These are phyloP conservation scores for Cheilosia impressa DNA, from an alignment of 2,888 invertebrate species.

Conservation along the genomic window DNA sequence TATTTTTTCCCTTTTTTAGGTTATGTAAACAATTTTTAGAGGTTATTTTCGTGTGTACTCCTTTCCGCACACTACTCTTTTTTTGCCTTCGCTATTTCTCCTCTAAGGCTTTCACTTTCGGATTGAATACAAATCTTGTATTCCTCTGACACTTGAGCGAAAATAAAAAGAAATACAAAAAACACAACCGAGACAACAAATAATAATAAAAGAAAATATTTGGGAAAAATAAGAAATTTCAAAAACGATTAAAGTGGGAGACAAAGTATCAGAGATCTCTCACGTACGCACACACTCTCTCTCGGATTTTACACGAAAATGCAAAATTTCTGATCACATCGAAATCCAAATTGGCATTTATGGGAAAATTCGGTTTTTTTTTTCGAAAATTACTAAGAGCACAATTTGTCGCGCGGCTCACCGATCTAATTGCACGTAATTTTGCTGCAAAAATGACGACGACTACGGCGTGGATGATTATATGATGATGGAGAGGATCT, in stretches of 20 bases:
- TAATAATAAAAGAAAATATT: slow-evolving; percentile 30
- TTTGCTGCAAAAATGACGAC: slow-evolving; percentile 75
- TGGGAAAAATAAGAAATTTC: slow-evolving; percentile 17
- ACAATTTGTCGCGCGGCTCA: slow-evolving; percentile 72
- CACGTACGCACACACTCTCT: slow-evolving; percentile 63
- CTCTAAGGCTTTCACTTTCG: slow-evolving; percentile 48
- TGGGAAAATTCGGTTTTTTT: slow-evolving; percentile 39
- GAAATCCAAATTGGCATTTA: slow-evolving; percentile 71
- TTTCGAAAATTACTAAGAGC: slow-evolving; percentile 42
- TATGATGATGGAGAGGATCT: slow-evolving; percentile 75
- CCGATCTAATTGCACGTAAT: slow-evolving; percentile 75
- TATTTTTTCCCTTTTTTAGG: slow-evolving; percentile 56
- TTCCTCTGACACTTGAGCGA: slow-evolving; percentile 58
- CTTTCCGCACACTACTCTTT: slow-evolving; percentile 50
- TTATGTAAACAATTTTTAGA: slow-evolving; percentile 75
- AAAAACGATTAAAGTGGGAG: slow-evolving; percentile 57
- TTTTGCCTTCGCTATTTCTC: slow-evolving; percentile 56
- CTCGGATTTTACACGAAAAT: slow-evolving; percentile 49
- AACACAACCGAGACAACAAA: slow-evolving; percentile 44
- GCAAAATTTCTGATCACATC: slow-evolving; percentile 69
- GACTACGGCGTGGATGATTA: slow-evolving; percentile 72
- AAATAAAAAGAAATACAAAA: slow-evolving; percentile 22
- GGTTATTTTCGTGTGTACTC: slow-evolving; percentile 70
- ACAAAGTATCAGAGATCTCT: slow-evolving; percentile 57
- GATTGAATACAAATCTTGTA: slow-evolving; percentile 36